phyloP scores from a whole-genome alignment of 2,888 invertebrate genomes.

The Sinhomidia bicolor region DNA sequence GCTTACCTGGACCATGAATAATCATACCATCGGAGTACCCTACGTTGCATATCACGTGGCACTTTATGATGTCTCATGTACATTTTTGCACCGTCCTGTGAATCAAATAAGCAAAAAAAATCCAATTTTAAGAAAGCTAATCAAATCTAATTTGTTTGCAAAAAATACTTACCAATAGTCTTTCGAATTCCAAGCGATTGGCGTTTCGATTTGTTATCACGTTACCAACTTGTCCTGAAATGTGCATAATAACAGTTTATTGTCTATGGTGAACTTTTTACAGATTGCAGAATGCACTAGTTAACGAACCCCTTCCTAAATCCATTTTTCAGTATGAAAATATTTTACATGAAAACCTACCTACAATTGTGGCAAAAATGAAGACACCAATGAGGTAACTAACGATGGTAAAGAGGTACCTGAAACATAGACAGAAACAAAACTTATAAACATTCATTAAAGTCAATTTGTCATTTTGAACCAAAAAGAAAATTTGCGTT shows the following conservation, averaged over 20 bases:
- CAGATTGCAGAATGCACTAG: no score
- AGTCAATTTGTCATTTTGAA: neutral
- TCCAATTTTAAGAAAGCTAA: no score
- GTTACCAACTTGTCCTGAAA: slow-evolving; percentile 95
- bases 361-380: slow-evolving; percentile 98
- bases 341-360: slow-evolving; percentile 81
- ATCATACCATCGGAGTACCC: slow-evolving; percentile 98
- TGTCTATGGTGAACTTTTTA: neutral
- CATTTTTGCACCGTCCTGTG: slow-evolving; percentile 94
- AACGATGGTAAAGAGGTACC: slow-evolving; percentile 97
- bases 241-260: neutral
- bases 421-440: slow-evolving; percentile 83
- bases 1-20: slow-evolving; percentile 95
- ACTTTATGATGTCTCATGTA: slow-evolving; percentile 99
- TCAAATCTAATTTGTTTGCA: no score
- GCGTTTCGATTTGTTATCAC: slow-evolving; percentile 98
- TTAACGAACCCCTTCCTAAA: no score
- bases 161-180: slow-evolving; percentile 86
- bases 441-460: neutral
- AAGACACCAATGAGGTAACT: slow-evolving; percentile 98
- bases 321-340: neutral
- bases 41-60: slow-evolving; percentile 97
- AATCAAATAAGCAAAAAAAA: neutral
- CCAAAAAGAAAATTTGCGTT: neutral
- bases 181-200: slow-evolving; percentile 96